These are phyloP conservation scores for Hesperophylax magnus DNA, from an alignment of 1,140 invertebrate species.

Conservation along the genomic window DNA sequence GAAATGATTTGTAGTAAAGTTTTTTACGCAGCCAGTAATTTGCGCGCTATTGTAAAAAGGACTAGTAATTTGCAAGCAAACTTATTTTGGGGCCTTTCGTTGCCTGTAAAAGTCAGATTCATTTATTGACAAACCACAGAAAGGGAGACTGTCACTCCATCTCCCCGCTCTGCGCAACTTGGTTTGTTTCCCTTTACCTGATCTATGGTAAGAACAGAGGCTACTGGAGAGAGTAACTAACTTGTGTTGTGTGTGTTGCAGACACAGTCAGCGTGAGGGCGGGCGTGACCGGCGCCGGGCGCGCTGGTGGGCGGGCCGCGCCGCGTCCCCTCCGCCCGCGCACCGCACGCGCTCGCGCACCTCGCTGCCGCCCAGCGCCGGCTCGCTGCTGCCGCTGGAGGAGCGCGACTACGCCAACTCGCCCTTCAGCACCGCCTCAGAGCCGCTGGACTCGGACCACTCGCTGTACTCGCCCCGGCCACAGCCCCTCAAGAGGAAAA, in stretches of 20 bases:
- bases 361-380: slow-evolving; percentile 64
- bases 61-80: too few species aligned
- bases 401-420: slow-evolving; percentile 69
- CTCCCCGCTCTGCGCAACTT: too few species aligned
- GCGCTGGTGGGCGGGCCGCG: slow-evolving; percentile 60
- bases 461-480: slow-evolving; percentile 66
- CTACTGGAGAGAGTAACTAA: background rate
- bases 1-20: too few species aligned
- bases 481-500: background rate
- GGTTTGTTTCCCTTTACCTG: too few species aligned
- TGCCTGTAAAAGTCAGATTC: too few species aligned
- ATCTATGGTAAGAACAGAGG: too few species aligned
- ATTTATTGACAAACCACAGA: too few species aligned
- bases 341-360: slow-evolving; percentile 56
- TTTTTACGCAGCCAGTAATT: too few species aligned
- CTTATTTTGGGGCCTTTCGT: too few species aligned
- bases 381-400: slow-evolving; percentile 67
- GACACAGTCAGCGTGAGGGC: slow-evolving; percentile 63
- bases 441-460: slow-evolving; percentile 68
- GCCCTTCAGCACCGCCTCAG: slow-evolving; percentile 67
- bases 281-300: slow-evolving; percentile 64
- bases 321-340: slow-evolving; percentile 62
- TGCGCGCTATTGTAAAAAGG: too few species aligned
- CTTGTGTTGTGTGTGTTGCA: slow-evolving; percentile 34
- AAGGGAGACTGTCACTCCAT: too few species aligned